A percentile compares a stretch with the other conserved stretches of the same genome.
Evolutionary conservation across 1,140 invertebrate species (phyloP).

Genomic region (Aphidius ervi): DNA sequence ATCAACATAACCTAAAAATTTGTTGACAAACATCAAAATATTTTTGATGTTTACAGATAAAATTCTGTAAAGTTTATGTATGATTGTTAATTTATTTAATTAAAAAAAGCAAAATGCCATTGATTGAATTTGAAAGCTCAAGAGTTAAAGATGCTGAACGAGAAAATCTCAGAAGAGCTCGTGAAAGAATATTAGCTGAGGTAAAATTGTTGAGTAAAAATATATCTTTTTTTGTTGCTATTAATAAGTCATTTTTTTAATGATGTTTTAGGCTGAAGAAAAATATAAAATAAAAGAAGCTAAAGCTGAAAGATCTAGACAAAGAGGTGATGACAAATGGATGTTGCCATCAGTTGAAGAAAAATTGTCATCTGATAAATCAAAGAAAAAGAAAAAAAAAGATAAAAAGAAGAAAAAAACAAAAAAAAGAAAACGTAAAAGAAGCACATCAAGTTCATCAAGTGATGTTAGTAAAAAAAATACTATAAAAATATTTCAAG

Average conservation of each 20-base stretch:
- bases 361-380: slow-evolving; percentile 28
- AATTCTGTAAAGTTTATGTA: no score
- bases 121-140: slow-evolving; percentile 48
- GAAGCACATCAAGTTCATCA: slow-evolving; percentile 24
- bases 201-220: slow-evolving; percentile 19
- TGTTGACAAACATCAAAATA: no score
- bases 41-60: no score
- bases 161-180: slow-evolving; percentile 38
- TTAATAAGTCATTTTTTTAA: slow-evolving; percentile 1
- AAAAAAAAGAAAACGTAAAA: slow-evolving; percentile 36
- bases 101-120: slow-evolving; percentile 33
- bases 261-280: slow-evolving; percentile 35
- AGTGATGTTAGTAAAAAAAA: slow-evolving; percentile 27
- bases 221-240: slow-evolving; percentile 5
- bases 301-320: slow-evolving; percentile 35
- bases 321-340: slow-evolving; percentile 46
- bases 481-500: slow-evolving; percentile 1
- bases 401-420: slow-evolving; percentile 36
- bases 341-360: slow-evolving; percentile 46
- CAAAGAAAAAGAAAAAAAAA: slow-evolving; percentile 27
- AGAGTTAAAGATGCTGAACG: slow-evolving; percentile 44
- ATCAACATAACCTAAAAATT: no score
- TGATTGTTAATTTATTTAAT: no score
- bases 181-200: slow-evolving; percentile 38
- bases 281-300: slow-evolving; percentile 33